Base-by-base conservation (phyloP, 2,888 invertebrate species). In the Gnatocerus cornutus region DNA sequence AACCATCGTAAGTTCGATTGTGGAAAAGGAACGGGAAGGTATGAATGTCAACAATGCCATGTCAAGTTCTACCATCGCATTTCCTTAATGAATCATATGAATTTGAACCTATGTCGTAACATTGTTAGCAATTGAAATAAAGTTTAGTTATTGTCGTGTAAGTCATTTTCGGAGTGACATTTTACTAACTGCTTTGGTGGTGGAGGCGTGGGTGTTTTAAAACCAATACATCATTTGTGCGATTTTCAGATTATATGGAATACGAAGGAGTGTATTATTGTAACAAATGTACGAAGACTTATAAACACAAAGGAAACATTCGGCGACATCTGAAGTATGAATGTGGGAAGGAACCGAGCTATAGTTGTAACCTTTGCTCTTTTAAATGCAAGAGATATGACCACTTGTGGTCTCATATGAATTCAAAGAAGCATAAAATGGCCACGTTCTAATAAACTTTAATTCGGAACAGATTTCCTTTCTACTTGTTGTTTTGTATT, bases 341-440 rank as follows among this genome's bases (percentile, higher is more conserved):
- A 30, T 76, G 76, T 58, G 74, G 69, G 14, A 68, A 66, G 41
- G 69, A 62, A 46, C 73, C 74, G 12, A 68, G 69, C 39, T 76
- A 74, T 33, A 63, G 72, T 27, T 76, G 76, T 68, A 33, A 41
- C 5, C 9, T 72, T 13, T 76, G 76, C 27, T 33, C 41, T 1
- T 69, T 64, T 39, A 68, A 37, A 45, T 72, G 70, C 43, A 71
- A 71, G 29, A 89, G 90, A 84, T 90, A 89, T 78, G 88, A 88
- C 82, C 88, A 88, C 81, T 82, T 89, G 73, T 84, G 77, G 27
- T 77, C 78, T 65, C 81, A 81, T 71, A 72, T 80, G 72, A 78
- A 77, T 53, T 80, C 80, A 16, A 79, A 78, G 71, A 80, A 80
- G 59, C 79, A 79, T 27, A 69, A 69, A 48, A 62, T 63, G 39